Base-by-base conservation (phyloP, 2,113 vertebrate species). In the Sinocyclocheilus anshuiensis region DNA sequence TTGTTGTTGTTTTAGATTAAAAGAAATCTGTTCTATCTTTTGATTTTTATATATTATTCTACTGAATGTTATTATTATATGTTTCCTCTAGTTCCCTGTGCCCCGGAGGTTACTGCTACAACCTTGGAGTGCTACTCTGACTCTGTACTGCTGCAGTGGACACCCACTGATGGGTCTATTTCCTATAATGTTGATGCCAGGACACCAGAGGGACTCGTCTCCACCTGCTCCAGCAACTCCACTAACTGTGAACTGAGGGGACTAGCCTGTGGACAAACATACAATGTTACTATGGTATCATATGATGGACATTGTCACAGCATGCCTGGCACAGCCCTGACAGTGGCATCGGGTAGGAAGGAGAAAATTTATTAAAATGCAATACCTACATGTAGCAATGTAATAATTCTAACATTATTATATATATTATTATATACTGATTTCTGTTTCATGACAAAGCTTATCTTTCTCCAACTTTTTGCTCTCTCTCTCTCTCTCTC, bases 1-100 rank as follows among this genome's bases (percentile, higher is more conserved):
- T 1, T 79, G 20, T 22, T 78, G n/a, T n/a, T 61, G 13, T 8
- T 6, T 16, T 61, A 65, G 48, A 53, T 13, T 1, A 5, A 55
- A 55, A 33, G 2, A 33, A 33, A 33, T 33, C 4, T 4, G 10
- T 22, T 42, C 33, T 39, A 4, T 71, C 24, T 67, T 33, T 67
- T 33, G 2, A 65, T 2, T n/a, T 20, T 22, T 33, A 1, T 65
- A 65, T 33, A 33, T 8, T 57, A 15, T 53, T 53, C 2, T 48
- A 12, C 2, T 48, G 3, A 50, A 4, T 50, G 3, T 50, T 53
- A 16, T 53, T 53, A 53, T 53, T 53, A 53, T 13, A 20, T 63
- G 71, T 77, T 1, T 29, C 45, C 16, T 15, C n/a, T 75, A 96
- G 95, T 90, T 84, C 94, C 95, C 57, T 96, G 95, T 89, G 91